Percentiles rank a stretch among this genome's conserved stretches.
phyloP scores from a whole-genome alignment of 2,113 vertebrate genomes.

The Chaetodon auriga region DNA sequence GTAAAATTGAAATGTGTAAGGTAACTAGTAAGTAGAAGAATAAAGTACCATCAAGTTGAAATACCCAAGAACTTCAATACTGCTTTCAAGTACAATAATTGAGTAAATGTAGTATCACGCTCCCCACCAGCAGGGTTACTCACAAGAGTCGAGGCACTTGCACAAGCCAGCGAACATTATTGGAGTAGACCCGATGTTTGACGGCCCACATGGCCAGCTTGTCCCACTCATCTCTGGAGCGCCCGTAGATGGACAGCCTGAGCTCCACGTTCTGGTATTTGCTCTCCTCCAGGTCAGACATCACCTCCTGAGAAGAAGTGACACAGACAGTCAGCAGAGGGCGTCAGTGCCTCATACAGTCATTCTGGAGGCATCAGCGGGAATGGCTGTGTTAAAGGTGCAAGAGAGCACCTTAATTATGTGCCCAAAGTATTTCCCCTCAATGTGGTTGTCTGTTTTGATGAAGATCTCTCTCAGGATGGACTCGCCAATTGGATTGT shows the following conservation, averaged over 20 bases:
- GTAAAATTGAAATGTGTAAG: neutral
- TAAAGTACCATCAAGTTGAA: too few species aligned
- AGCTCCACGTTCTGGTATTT: constrained; percentile 98
- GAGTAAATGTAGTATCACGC: neutral
- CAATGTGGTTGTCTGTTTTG: constrained; percentile 95
- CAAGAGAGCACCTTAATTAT: constrained; percentile 91
- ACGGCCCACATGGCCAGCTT: constrained; percentile 94
- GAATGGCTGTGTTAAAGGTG: neutral
- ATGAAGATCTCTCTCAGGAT: constrained; percentile 98
- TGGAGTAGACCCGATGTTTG: constrained; percentile 90
- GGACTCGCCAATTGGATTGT: constrained; percentile 97
- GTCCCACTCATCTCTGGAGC: constrained; percentile 94
- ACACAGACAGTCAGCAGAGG: constrained; percentile 51
- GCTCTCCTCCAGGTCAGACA: constrained; percentile 97
- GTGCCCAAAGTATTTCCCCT: constrained; percentile 97
- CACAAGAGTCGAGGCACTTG: constrained; percentile 97
- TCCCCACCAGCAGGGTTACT: constrained; percentile 71
- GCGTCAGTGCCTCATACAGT: neutral
- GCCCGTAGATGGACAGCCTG: constrained; percentile 94
- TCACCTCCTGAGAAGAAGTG: constrained; percentile 90
- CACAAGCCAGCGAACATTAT: constrained; percentile 97
- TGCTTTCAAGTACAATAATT: neutral
- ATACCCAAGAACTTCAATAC: neutral
- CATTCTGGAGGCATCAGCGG: neutral
- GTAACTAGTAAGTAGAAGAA: too few species aligned